Evolutionary conservation across 2,113 vertebrate species (phyloP), one percentile per base, ranked within the genome.

Genomic region (Spheniscus mendiculus): DNA sequence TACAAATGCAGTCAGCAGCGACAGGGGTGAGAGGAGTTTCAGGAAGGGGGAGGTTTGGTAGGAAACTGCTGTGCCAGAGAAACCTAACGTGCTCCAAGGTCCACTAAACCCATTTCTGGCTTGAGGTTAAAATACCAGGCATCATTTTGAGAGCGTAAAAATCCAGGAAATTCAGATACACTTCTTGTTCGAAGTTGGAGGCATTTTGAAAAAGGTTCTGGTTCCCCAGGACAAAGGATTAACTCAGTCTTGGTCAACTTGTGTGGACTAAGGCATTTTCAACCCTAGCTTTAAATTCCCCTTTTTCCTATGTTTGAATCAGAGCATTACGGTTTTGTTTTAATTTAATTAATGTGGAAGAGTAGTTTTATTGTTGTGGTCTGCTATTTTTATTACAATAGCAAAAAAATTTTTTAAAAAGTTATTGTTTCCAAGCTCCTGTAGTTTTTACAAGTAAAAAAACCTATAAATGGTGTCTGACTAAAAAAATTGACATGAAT

Each of bases 351-450:
- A 73, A 77, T 63, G 27, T 69, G 80, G 42, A 90, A 79, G 9
- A 84, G 20, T 44, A 12, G 4, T n/a, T 91, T 94, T 89, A 93
- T 76, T 96, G 36, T 87, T 87, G 52, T 62, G 70, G 32, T 82
- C 74, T 95, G 74, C 73, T 91, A 65, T 94, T 96, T 97, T 95
- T 96, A 95, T 83, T 87, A 70, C 22, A 77, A 94, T 42, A 87
- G 76, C 21, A 88, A 89, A 91, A n/a, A n/a, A n/a, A n/a, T n/a
- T n/a, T 7, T 42, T 42, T 15, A 42, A 42, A 42, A 42, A 42
- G 42, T 56, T 91, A 73, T 85, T 83, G 14, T 90, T 90, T 96
- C 87, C 84, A 94, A 95, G 67, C 36, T 88, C 49, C 67, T 83
- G 23, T 73, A 81, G 45, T 47, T 95, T 94, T 96, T 80, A 77